Evolutionary conservation across 2,888 invertebrate species (phyloP).

Genomic region (Lepidocyrtoides sp.): DNA sequence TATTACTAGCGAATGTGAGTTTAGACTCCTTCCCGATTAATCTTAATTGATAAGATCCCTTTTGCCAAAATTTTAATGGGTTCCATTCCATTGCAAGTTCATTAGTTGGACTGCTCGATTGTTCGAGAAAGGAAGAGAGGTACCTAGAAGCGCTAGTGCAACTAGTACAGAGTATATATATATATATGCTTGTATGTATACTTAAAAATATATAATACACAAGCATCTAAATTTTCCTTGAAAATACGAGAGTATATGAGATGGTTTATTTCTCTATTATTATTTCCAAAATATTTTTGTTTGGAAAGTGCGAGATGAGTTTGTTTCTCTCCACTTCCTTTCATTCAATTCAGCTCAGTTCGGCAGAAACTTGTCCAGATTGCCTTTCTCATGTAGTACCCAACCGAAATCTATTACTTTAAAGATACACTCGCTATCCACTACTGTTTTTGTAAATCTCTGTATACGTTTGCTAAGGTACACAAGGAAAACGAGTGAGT

Average conservation of each 20-base stretch:
- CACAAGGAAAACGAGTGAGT: constrained; percentile 16
- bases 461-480: not conserved
- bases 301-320: not conserved
- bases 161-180: not conserved
- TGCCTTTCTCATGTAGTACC: not conserved
- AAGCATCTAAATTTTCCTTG: too few relatives aligned
- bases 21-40: constrained; percentile 75
- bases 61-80: constrained; percentile 77
- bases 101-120: constrained; percentile 70
- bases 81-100: constrained; percentile 76
- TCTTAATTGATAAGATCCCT: constrained; percentile 80
- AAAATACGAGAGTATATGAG: not conserved
- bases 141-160: not conserved
- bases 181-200: not conserved
- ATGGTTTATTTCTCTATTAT: not conserved
- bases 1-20: constrained; percentile 70
- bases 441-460: not conserved
- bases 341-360: constrained; percentile 9
- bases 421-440: not conserved
- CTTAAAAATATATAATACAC: not conserved
- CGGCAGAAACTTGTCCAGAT: not conserved
- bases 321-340: not conserved
- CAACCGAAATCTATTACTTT: too few relatives aligned
- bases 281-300: constrained; percentile 21
- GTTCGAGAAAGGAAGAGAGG: constrained; percentile 20